Percentiles rank a stretch among this genome's conserved stretches.
Conservation (phyloP, 2,113 vertebrate genomes). For the Microtus oregoni region DNA sequence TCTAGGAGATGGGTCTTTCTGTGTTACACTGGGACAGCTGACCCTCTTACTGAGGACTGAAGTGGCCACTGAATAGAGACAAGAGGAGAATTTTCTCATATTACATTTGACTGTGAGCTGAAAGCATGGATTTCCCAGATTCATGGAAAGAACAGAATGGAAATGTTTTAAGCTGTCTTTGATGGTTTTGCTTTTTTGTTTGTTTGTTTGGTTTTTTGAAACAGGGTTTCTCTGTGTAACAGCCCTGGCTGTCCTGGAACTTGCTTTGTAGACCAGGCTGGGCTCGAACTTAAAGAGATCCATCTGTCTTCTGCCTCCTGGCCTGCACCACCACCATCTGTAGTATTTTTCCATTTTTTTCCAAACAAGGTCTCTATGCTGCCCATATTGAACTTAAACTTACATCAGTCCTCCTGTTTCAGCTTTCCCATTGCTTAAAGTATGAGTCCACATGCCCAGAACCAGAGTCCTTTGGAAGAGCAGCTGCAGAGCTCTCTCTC, state of each 20-base stretch:
- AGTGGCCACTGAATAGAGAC: neutral
- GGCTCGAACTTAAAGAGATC: neutral
- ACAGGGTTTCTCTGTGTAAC: neutral
- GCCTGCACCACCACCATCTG: neutral
- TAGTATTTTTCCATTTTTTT: neutral
- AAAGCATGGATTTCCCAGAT: neutral
- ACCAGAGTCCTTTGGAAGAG: neutral
- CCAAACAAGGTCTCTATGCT: neutral
- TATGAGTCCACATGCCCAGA: neutral
- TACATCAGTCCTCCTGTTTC: neutral
- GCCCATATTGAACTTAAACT: neutral
- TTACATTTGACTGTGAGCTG: neutral
- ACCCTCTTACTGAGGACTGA: neutral
- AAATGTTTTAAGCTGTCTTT: constrained; percentile 6
- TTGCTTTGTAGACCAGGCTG: neutral
- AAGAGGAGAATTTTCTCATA: neutral
- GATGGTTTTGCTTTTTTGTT: neutral
- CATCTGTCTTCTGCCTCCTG: neutral
- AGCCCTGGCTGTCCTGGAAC: neutral
- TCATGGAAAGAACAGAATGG: neutral
- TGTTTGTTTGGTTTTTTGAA: neutral
- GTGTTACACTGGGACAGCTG: neutral
- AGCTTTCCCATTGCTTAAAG: neutral
- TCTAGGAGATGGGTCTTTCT: neutral
- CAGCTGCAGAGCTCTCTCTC: neutral